Evolutionary conservation across 35 echinoderm and acorn worm species (phyloP).

Genomic region (Eucidaris tribuloides): DNA sequence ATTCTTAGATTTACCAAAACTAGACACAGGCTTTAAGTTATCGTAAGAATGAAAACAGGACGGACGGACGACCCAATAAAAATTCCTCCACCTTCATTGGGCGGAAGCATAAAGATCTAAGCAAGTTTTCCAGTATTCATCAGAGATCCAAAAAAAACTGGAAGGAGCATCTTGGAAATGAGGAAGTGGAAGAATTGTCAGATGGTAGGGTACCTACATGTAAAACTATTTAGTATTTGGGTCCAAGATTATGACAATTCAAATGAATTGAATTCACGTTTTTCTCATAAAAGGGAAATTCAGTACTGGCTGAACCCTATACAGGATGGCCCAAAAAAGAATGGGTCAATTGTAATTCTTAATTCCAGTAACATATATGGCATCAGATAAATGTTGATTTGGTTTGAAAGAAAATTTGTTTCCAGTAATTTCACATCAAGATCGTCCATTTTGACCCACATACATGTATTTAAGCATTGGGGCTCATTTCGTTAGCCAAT

Average conservation of each 20-base stretch:
- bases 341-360: neutral
- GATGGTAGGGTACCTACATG: neutral
- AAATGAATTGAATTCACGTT: neutral
- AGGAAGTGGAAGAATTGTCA: neutral
- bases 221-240: neutral
- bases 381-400: too few relatives aligned
- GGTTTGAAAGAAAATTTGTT: too few relatives aligned
- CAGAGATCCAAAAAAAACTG: neutral
- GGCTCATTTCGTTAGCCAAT: too few relatives aligned
- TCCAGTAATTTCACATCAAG: too few relatives aligned
- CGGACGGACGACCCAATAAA: too few relatives aligned
- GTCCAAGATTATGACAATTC: neutral
- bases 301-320: neutral
- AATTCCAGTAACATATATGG: neutral
- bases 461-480: too few relatives aligned
- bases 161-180: neutral
- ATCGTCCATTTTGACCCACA: too few relatives aligned
- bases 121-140: constrained; percentile 4
- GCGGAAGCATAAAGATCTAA: too few relatives aligned
- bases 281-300: neutral
- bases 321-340: neutral
- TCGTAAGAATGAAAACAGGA: too few relatives aligned
- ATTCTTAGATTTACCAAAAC: too few relatives aligned
- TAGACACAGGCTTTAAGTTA: too few relatives aligned
- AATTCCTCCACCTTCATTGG: too few relatives aligned